Base-by-base conservation (phyloP, 2,113 vertebrate species). In the Cettia cetti region DNA sequence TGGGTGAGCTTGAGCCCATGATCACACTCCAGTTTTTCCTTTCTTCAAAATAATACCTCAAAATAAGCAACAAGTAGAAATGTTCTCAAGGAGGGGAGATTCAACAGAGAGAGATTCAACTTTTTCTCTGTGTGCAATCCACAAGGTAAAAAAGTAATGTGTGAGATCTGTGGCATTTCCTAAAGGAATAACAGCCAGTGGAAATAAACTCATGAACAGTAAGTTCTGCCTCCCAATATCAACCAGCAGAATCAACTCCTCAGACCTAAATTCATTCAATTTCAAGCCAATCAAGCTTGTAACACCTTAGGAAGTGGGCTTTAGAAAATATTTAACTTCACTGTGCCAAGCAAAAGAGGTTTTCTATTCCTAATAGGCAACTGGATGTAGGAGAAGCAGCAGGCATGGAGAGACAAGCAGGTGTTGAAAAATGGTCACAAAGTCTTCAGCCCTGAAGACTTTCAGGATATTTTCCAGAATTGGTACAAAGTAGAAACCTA, bases 1-100 rank as follows among this genome's bases (percentile, higher is more conserved):
- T 21, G 14, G 13, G 14, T 0, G 0, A 86, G 13, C 57, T 16
- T 22, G 37, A 86, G 77, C 27, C n/a, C 5, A 0, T 12, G 23
- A 35, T 19, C 44, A 22, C 17, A 8, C 24, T 47, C 37, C 39
- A 49, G 33, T 42, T 72, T 66, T 27, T 20, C 57, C 27, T 82
- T 82, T 71, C 42, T 14, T 64, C 37, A 17, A 63, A 75, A 57
- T 10, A 57, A 10, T 6, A n/a, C 22, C 23, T 50, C 52, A 12
- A 84, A 61, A 86, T 16, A 52, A 79, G 49, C 37, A 69, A 17
- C 40, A 12, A 75, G 13, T 10, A 56, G 20, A 23, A 50, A 15
- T 14, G 31, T 23, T 91, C 45, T 72, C 35, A 19, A 64, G 26
- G 33, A 87, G 4, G 3, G 13, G 21, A 65, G 10, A 53, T 24